phyloP scores from a whole-genome alignment of 2,113 vertebrate species.

The Mustela lutreola region DNA sequence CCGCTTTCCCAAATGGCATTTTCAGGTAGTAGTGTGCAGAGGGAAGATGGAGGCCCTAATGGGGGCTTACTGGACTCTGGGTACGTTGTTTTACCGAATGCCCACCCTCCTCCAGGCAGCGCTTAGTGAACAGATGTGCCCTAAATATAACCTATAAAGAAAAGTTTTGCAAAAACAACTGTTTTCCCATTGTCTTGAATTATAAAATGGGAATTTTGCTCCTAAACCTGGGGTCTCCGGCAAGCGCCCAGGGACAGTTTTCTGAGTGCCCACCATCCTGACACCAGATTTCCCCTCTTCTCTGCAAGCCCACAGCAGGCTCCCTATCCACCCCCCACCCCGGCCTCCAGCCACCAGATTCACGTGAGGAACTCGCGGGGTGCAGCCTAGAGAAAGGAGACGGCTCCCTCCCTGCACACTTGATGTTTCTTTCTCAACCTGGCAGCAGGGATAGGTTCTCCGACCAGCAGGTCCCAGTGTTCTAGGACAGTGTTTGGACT shows the following conservation, averaged over 20 bases:
- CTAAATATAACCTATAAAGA: not conserved
- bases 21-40: not conserved
- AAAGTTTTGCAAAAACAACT: not conserved
- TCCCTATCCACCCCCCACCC: not conserved
- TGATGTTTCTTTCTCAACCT: rapidly evolving
- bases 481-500: too few species aligned
- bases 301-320: not conserved
- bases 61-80: not conserved
- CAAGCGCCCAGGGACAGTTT: not conserved
- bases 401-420: not conserved
- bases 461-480: rapidly evolving
- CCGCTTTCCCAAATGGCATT: not conserved
- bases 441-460: not conserved
- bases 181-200: not conserved
- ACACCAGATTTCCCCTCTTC: not conserved
- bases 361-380: rapidly evolving
- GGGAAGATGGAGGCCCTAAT: not conserved
- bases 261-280: not conserved
- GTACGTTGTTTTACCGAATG: not conserved
- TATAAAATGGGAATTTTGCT: not conserved
- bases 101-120: not conserved
- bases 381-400: not conserved
- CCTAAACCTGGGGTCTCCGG: not conserved
- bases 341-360: not conserved
- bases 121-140: not conserved